Base-by-base conservation (phyloP, 37 sponge, comb jelly and placozoan genomes). In the Axinella damicornis region DNA sequence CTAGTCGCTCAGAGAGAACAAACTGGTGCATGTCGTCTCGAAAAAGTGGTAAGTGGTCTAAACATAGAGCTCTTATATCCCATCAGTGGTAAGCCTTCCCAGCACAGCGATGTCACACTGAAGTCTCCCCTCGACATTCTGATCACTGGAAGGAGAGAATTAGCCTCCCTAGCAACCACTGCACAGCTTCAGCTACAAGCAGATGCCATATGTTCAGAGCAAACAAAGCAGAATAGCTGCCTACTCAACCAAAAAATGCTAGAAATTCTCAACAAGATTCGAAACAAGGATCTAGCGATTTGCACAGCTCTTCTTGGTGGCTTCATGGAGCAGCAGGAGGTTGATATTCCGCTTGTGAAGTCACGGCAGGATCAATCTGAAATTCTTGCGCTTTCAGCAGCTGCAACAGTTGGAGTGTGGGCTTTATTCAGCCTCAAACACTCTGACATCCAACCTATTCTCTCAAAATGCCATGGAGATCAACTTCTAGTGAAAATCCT, bases 301-400 rank as follows among this genome's bases (percentile, higher is more conserved):
- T 86, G 87, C 56, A 53, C 73, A 52, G 20, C 79, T 25, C 58
- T 90, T 34, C 58, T 84, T 6, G 85, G 85, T 61, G 85, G 73
- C 16, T 90, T 90, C 65, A 90, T 90, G 91, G 76, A 77, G 18
- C 74, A 66, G 22, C 81, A 74, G 35, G 37, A 6, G 13, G 57
- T 90, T 27, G 21, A 74, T 30, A 57, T 90, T 0, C 83, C 85
- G 5, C 67, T 90, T 24, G 38, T 81, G 4, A 74, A 80, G 11
- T 55, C 85, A 20, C 55, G 71, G 15, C 5, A 27, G 19, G 61
- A 78, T n/a, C 84, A 76, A 0, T 84, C 81, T 14, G 53, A 57
- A 14, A 64, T 28, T 35, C 35, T 86, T 53, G 36, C 35, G 11
- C 58, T 61, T 25, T 27, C n/a, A 68, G 69, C 78, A 36, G 57